phyloP scores from a whole-genome alignment of 2,888 invertebrate genomes.

The Coleophora flavipennella region DNA sequence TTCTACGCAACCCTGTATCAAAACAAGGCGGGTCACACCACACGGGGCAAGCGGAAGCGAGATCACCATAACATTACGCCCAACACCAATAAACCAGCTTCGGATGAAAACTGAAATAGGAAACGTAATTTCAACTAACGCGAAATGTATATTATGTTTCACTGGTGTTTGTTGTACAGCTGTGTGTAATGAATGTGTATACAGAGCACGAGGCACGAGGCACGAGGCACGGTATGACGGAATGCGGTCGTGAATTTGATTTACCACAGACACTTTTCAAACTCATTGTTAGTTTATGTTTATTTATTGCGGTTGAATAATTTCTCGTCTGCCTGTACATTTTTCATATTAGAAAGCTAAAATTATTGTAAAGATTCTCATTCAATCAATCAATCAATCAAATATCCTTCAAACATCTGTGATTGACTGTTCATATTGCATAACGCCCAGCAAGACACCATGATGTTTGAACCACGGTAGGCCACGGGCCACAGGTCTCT shows the following conservation, averaged over 20 bases:
- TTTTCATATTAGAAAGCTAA: no score
- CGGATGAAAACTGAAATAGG: conserved; percentile 50
- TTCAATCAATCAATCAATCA: no score
- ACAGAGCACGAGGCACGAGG: no score
- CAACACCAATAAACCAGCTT: conserved; percentile 57
- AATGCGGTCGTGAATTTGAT: background rate
- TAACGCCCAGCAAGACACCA: no score
- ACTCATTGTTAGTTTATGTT: background rate
- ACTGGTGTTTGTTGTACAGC: background rate
- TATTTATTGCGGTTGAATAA: background rate
- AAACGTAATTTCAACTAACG: conserved; percentile 44
- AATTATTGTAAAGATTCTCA: no score
- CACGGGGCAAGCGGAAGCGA: conserved; percentile 43
- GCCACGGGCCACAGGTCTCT: no score
- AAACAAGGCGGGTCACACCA: background rate
- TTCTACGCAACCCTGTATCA: no score
- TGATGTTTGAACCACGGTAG: no score
- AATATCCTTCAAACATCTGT: no score
- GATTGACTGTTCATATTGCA: no score
- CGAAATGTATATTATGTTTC: conserved; percentile 18
- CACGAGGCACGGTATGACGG: background rate
- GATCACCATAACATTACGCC: conserved; percentile 56
- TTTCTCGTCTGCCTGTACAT: no score
- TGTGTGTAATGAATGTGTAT: no score
- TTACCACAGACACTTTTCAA: background rate